Conservation (phyloP, 2,113 vertebrate genomes). For the Hydropotes inermis region DNA sequence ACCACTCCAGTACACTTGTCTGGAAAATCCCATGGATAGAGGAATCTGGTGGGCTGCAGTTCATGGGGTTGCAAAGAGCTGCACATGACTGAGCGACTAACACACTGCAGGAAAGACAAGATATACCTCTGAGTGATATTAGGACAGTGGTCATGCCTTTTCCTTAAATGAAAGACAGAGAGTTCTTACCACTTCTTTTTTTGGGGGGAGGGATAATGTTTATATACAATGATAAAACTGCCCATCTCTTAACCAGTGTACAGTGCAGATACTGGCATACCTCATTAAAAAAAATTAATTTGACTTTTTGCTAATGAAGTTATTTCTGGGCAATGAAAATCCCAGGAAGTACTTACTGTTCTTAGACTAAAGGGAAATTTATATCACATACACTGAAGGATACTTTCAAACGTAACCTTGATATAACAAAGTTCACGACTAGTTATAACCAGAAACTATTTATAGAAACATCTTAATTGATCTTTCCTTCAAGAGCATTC, state of each 20-base stretch:
- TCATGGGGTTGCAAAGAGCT: not conserved
- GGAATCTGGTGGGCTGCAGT: not conserved
- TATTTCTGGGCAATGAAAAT: slow-evolving; percentile 1
- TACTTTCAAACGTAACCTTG: not conserved
- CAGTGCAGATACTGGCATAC: not conserved
- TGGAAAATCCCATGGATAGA: not conserved
- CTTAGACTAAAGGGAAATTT: not conserved
- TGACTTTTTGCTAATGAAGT: not conserved
- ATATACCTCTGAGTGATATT: not conserved
- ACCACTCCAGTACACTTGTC: not conserved
- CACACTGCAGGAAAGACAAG: not conserved
- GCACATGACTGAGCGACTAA: not conserved
- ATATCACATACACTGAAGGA: not conserved
- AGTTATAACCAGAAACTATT: not conserved
- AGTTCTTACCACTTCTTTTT: not conserved
- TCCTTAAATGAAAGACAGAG: not conserved
- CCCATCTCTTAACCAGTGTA: not conserved
- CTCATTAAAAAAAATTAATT: not conserved
- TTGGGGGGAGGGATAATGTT: not conserved
- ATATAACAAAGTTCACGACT: not conserved
- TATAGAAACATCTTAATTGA: not conserved
- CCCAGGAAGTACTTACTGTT: not conserved
- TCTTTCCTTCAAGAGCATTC: not conserved
- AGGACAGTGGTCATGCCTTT: not conserved
- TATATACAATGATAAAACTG: not conserved